Percentiles rank a stretch among this genome's conserved stretches.
Evolutionary conservation across 2,113 vertebrate species (phyloP).

Genomic region (Peucedramus taeniatus): DNA sequence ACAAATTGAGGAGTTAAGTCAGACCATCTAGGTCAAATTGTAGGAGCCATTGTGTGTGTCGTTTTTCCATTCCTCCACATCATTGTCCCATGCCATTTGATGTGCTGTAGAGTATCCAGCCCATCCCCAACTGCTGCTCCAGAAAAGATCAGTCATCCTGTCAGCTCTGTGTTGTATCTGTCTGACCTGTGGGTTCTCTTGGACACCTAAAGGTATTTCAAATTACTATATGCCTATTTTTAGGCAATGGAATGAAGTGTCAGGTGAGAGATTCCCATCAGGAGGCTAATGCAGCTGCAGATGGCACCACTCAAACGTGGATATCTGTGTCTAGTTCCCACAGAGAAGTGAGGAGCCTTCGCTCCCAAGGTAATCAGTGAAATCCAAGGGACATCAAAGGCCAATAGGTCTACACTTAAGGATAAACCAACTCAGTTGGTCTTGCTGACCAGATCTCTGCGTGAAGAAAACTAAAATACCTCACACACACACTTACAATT

Average conservation of each 20-base stretch:
- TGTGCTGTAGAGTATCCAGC: fast-evolving
- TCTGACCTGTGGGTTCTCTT: not conserved
- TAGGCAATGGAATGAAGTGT: not conserved
- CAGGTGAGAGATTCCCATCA: not conserved
- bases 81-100: not conserved
- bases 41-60: not conserved
- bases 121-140: not conserved
- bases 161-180: not conserved
- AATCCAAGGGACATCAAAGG: not conserved
- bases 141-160: not conserved
- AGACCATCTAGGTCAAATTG: not conserved
- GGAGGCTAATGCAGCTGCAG: not conserved
- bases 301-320: not conserved
- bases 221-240: not conserved
- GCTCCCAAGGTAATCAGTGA: not conserved
- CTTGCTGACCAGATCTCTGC: not conserved
- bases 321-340: not conserved
- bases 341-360: not conserved
- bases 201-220: not conserved
- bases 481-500: not conserved
- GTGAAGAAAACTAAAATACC: not conserved
- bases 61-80: not conserved
- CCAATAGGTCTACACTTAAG: not conserved
- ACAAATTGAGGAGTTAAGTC: not conserved
- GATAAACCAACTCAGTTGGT: not conserved